Conservation (phyloP, 2,113 vertebrate species). For the Ailuropoda melanoleuca region DNA sequence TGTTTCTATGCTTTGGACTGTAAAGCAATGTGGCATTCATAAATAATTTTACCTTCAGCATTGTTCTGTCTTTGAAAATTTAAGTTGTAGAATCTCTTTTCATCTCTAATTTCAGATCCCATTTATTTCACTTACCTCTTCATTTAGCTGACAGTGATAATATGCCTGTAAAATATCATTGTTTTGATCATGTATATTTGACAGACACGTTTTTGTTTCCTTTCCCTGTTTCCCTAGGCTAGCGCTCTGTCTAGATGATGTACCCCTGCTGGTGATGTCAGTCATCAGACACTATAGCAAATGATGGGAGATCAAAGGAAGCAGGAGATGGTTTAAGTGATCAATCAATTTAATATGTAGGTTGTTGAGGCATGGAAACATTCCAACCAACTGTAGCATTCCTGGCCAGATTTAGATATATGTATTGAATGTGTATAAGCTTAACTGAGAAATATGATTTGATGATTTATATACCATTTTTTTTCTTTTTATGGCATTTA, state of each 20-base stretch:
- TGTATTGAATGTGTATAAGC: background rate
- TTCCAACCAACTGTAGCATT: background rate
- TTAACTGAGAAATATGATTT: background rate
- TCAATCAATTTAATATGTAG: slow-evolving; percentile 57
- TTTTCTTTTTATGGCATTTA: background rate
- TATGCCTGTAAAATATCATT: slow-evolving; percentile 60
- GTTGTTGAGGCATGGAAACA: slow-evolving; percentile 15
- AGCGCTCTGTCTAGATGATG: slow-evolving; percentile 46
- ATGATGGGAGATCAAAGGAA: slow-evolving; percentile 32
- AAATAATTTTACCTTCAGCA: slow-evolving; percentile 51
- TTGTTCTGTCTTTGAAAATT: slow-evolving; percentile 67
- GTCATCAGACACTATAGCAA: slow-evolving; percentile 40
- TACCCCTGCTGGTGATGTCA: slow-evolving; percentile 64
- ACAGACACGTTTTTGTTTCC: slow-evolving; percentile 66
- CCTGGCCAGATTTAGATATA: background rate
- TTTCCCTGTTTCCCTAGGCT: slow-evolving; percentile 26
- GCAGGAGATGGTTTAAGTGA: slow-evolving; percentile 57
- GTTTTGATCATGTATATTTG: slow-evolving; percentile 69
- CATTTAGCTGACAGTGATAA: slow-evolving; percentile 62
- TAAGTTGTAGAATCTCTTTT: slow-evolving; percentile 61
- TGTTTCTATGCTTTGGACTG: slow-evolving; percentile 26
- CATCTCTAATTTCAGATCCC: slow-evolving; percentile 39
- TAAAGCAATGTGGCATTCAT: slow-evolving; percentile 66
- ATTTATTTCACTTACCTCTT: slow-evolving; percentile 62
- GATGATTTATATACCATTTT: background rate